Evolutionary conservation across 2,113 vertebrate species (phyloP).

Genomic region (Raphicerus campestris): DNA sequence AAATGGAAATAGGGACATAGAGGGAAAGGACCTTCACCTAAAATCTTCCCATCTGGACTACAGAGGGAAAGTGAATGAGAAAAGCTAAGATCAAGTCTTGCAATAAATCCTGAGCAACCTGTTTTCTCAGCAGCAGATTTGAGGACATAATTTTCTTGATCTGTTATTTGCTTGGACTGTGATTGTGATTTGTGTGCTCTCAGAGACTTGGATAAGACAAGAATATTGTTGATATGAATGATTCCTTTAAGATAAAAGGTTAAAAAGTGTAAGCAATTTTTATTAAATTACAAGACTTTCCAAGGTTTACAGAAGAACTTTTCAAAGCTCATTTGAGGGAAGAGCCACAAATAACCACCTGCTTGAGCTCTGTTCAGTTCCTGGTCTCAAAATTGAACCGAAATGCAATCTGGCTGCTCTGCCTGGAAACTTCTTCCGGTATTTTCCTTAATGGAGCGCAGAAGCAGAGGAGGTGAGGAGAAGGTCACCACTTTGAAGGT

Average conservation of each 20-base stretch:
- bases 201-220: not conserved
- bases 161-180: not conserved
- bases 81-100: not conserved
- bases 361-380: constrained; percentile 32
- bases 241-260: constrained; percentile 25
- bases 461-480: constrained; percentile 70
- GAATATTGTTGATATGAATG: not conserved
- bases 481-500: constrained; percentile 73
- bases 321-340: constrained; percentile 56
- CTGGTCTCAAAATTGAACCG: constrained; percentile 38
- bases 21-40: not conserved
- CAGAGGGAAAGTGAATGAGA: not conserved
- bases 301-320: constrained; percentile 44
- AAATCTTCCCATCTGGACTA: not conserved
- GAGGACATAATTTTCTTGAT: not conserved
- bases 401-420: constrained; percentile 65
- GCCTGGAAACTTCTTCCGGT: constrained; percentile 70
- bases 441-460: constrained; percentile 71
- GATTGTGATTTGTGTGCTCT: constrained; percentile 11
- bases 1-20: not conserved
- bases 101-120: not conserved
- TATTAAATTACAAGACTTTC: constrained; percentile 31
- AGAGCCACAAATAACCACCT: constrained; percentile 61
- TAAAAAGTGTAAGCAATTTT: not conserved
- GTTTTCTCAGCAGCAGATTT: not conserved